Base-by-base conservation (phyloP, 2,888 invertebrate genomes). In the Melieria picta region DNA sequence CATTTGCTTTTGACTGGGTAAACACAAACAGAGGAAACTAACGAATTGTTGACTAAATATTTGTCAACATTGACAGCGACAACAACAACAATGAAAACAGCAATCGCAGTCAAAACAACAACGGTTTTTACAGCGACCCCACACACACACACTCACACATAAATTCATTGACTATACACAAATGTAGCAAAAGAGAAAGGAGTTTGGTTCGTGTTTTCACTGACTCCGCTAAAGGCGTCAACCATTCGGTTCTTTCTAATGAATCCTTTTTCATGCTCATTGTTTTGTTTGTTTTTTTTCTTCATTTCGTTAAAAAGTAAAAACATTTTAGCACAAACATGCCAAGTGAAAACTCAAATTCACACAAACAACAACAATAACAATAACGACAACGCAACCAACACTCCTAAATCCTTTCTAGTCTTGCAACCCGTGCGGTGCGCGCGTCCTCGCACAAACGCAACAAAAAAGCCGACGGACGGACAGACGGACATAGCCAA, bases 1-100 rank as follows among this genome's bases (percentile, higher is more conserved):
- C 52, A 50, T 16, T 16, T 50, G 52, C 10, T 50, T 10, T 50
- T 10, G 30, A 30, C 30, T 30, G 30, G 58, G 69, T 65, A 68
- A 56, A 68, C 50, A 50, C 57, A 57, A 64, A 58, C 50, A 13
- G 61, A 72, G 62, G 60, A 61, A 73, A 72, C 76, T 76, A 77
- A 77, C 76, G 75, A 76, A 77, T 75, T 78, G 76, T 74, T 76
- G 73, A 72, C 75, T 77, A 77, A 78, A 78, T 78, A 78, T 78
- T 78, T 77, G 77, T 77, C 77, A 73, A 77, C 67, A 65, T 72
- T 75, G 77, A 67, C 76, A 76, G 73, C 68, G 73, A 72, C 69
- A 72, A 57, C 58, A 73, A 71, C 56, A 64, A 9, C 57, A 67
- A 60, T 13, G 67, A 50, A 7, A 58, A 57, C 65, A 65, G 55